Evolutionary conservation across 2,113 vertebrate genomes (phyloP).

Genomic region (Hyperopisus bebe): DNA sequence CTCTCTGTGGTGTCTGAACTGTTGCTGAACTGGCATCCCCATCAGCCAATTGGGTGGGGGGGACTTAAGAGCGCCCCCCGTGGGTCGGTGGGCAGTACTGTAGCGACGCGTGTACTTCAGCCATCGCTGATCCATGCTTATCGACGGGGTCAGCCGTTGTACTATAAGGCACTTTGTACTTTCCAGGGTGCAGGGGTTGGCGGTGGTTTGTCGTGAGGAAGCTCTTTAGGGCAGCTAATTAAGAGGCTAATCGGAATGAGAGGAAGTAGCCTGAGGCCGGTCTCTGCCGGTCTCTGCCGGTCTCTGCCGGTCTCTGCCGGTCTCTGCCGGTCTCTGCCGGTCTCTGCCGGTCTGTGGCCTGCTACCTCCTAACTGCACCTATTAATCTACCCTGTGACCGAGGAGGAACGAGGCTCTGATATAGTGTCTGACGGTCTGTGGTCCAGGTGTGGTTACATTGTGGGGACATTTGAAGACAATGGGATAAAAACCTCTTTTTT

Average conservation of each 20-base stretch:
- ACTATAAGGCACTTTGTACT: background rate
- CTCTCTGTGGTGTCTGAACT: no score
- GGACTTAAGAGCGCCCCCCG: background rate
- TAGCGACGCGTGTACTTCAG: background rate
- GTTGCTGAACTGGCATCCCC: background rate
- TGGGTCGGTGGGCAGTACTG: background rate
- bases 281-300: background rate
- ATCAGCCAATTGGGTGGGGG: background rate
- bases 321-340: background rate
- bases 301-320: background rate
- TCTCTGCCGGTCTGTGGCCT: background rate
- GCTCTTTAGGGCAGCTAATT: constrained; percentile 13
- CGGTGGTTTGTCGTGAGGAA: background rate
- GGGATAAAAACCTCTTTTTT: no score
- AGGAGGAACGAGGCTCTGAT: background rate
- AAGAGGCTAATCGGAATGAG: constrained; percentile 29
- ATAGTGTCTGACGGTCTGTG: no score
- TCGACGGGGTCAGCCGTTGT: background rate
- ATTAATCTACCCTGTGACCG: constrained; percentile 14
- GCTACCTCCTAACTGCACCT: constrained; percentile 13
- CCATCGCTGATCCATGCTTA: background rate
- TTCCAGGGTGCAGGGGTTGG: background rate
- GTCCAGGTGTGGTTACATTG: no score
- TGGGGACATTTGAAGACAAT: no score
- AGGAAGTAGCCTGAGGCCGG: constrained; percentile 12